Base-by-base conservation (phyloP, 2,888 invertebrate species). In the Boloria selene region DNA sequence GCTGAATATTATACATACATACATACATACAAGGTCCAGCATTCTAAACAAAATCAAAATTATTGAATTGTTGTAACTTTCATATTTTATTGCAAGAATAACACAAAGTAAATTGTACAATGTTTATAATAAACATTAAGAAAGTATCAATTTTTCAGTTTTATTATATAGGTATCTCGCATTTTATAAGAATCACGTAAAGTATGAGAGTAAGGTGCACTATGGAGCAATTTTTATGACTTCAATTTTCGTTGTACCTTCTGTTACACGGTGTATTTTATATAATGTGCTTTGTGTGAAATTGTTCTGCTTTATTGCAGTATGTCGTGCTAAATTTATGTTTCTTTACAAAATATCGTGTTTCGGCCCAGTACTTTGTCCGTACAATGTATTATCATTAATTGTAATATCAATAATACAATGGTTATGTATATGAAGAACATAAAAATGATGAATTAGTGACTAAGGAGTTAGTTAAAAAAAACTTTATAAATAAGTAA, bases 181-280 rank as follows among this genome's bases (percentile, higher is more conserved):
- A 67, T 58, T 64, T 67, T 61, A 67, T 67, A 67, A 64, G 65
- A 77, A 81, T 78, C 83, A 82, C 84, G 82, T 84, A 83, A 77
- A 80, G 74, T 81, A 82, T 82, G 79, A 81, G 79, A 75, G 63
- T 74, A 73, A 75, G 77, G 78, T 79, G 77, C 76, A 74, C 74
- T 59, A 47, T 74, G 72, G 74, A 77, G 78, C 78, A 77, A 82
- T 68, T 81, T 81, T 83, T 82, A 84, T 78, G 77, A 75, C 77
- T 78, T 72, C 77, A 75, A 77, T 80, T 75, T 76, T 75, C 75
- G 74, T 72, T 72, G 73, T 62, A 73, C 67, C 68, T 67, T 67
- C 66, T 67, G 66, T 64, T 70, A 61, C 70, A 58, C 65, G 56
- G 45, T 64, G 61, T 65, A 65, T 61, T 68, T 71, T 65, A 65